Percentiles rank a stretch among this genome's conserved stretches.
These are phyloP conservation scores for Formica exsecta DNA, from an alignment of 1,140 invertebrate species.

Conservation along the genomic window DNA sequence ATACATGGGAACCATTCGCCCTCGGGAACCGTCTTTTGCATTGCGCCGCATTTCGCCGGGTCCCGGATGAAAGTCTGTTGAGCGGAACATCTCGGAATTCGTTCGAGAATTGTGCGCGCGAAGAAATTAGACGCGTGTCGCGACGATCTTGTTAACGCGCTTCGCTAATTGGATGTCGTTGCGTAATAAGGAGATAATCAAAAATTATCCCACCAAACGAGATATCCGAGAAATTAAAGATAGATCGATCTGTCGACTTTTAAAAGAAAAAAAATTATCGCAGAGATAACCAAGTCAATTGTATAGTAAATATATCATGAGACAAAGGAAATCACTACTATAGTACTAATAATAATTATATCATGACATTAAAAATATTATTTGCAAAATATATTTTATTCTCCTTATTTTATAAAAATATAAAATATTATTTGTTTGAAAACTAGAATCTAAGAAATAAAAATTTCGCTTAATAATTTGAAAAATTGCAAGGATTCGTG, in stretches of 20 bases:
- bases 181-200: background rate
- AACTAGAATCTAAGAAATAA: too few relatives aligned
- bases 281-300: too few relatives aligned
- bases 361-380: too few relatives aligned
- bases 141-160: constrained; percentile 17
- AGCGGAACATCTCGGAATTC: background rate
- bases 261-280: too few relatives aligned
- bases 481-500: too few relatives aligned
- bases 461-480: too few relatives aligned
- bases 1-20: background rate
- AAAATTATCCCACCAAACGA: background rate
- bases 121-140: background rate
- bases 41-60: background rate
- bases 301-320: too few relatives aligned
- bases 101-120: background rate
- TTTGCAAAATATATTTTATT: too few relatives aligned
- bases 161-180: constrained; percentile 1
- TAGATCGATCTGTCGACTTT: background rate
- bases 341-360: too few relatives aligned
- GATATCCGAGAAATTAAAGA: background rate
- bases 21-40: background rate
- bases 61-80: background rate
- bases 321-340: too few relatives aligned
- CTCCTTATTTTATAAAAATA: too few relatives aligned
- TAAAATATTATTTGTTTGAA: too few relatives aligned